These are phyloP conservation scores for Agrilus cyanescens DNA, from an alignment of 2,888 invertebrate species.

Conservation along the genomic window DNA sequence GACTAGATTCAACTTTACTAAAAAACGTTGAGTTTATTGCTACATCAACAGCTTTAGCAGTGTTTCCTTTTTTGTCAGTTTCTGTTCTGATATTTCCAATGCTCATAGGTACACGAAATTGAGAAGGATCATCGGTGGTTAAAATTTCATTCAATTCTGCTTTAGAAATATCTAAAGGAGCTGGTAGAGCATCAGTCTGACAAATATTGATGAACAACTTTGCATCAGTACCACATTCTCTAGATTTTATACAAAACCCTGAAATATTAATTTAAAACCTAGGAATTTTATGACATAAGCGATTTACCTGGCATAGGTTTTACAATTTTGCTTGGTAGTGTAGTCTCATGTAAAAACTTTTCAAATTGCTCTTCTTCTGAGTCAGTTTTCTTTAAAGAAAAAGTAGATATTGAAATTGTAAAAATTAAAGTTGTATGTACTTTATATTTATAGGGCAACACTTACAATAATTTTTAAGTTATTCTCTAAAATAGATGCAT, in stretches of 20 bases:
- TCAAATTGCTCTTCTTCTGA: conserved; percentile 49
- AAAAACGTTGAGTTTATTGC: conserved; percentile 71
- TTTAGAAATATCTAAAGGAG: conserved; percentile 59
- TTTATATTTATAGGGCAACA: conserved; percentile 4
- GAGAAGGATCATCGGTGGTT: conserved; percentile 49
- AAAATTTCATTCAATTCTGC: conserved; percentile 58
- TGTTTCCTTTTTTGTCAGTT: conserved; percentile 59
- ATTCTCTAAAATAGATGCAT: conserved; percentile 30
- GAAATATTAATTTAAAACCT: conserved; percentile 14
- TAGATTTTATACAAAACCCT: conserved; percentile 74
- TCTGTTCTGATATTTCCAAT: conserved; percentile 72
- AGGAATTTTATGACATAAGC: not conserved
- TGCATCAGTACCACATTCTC: conserved; percentile 46
- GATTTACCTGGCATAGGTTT: conserved; percentile 56
- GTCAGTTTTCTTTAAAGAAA: conserved; percentile 35
- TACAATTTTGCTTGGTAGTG: conserved; percentile 46
- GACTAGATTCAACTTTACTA: conserved; percentile 57
- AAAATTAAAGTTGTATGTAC: conserved; percentile 1
- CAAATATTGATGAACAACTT: conserved; percentile 84
- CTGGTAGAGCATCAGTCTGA: conserved; percentile 64
- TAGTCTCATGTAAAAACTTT: conserved; percentile 37
- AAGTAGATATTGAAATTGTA: no score
- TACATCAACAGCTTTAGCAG: conserved; percentile 70
- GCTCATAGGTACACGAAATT: conserved; percentile 80
- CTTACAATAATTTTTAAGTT: conserved; percentile 30